phyloP scores from a whole-genome alignment of 2,888 invertebrate genomes.

The Tetragonisca angustula region DNA sequence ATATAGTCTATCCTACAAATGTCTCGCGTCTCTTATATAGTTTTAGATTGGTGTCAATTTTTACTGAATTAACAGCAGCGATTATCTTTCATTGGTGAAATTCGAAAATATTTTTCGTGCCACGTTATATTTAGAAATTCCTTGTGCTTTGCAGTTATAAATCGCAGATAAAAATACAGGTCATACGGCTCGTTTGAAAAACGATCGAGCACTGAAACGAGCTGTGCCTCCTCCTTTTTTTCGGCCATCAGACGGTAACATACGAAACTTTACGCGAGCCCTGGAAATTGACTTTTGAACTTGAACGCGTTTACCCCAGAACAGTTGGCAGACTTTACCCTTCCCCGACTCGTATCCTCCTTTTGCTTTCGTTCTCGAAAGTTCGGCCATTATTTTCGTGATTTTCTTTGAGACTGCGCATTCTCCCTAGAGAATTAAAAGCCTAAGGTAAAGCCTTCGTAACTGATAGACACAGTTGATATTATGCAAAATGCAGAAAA shows the following conservation, averaged over 20 bases:
- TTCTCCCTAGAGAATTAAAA: background rate
- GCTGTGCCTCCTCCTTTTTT: background rate
- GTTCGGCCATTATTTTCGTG: background rate
- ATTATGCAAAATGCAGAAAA: too few relatives aligned
- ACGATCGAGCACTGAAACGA: slow-evolving; percentile 1
- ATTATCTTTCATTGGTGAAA: too few relatives aligned
- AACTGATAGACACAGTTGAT: background rate
- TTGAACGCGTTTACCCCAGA: slow-evolving; percentile 43
- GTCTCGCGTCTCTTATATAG: too few relatives aligned
- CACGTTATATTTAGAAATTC: too few relatives aligned
- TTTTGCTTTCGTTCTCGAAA: background rate
- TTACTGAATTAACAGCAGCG: too few relatives aligned
- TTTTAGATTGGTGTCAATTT: too few relatives aligned
- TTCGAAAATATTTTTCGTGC: too few relatives aligned
- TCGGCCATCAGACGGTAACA: background rate
- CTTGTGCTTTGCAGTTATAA: slow-evolving; percentile 9
- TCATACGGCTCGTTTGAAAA: background rate
- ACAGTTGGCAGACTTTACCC: slow-evolving; percentile 32
- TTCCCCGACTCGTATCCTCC: background rate
- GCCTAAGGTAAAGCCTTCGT: background rate
- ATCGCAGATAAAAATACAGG: slow-evolving; percentile 5
- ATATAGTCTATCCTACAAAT: too few relatives aligned
- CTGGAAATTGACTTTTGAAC: slow-evolving; percentile 59
- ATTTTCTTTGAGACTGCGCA: background rate
- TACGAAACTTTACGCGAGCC: slow-evolving; percentile 47